Percentiles rank a stretch among this genome's conserved stretches.
Evolutionary conservation across 2,113 vertebrate species (phyloP).

Genomic region (Elachura formosa): DNA sequence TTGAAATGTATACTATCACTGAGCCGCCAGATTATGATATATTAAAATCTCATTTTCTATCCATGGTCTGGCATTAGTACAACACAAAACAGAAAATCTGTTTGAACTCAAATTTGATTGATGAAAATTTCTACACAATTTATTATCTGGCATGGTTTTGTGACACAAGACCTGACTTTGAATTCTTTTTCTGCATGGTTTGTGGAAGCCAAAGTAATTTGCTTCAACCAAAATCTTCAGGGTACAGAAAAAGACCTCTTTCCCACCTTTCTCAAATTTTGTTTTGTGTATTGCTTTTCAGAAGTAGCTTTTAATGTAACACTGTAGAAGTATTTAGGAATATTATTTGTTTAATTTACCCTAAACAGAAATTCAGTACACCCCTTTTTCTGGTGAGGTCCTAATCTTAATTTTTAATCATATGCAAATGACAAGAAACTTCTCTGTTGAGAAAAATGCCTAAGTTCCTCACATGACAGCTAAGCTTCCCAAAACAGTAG

Average conservation of each 20-base stretch:
- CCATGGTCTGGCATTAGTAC: not conserved
- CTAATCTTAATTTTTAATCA: not conserved
- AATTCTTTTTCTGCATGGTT: not conserved
- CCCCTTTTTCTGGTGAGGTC: not conserved
- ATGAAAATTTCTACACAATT: not conserved
- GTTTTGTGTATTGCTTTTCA: not conserved
- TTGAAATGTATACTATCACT: not conserved
- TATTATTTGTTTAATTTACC: not conserved
- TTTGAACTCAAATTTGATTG: not conserved
- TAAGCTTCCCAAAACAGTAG: not conserved
- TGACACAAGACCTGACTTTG: not conserved
- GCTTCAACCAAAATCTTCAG: not conserved
- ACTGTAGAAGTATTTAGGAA: not conserved
- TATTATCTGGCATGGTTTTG: not conserved
- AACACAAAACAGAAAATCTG: not conserved
- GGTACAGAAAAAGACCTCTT: not conserved
- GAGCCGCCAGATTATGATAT: not conserved
- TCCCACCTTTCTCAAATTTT: not conserved
- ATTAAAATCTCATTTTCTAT: not conserved
- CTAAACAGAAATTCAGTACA: not conserved
- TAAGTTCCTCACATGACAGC: not conserved
- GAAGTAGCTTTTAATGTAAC: not conserved
- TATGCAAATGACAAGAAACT: constrained; percentile 3
- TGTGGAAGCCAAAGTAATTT: not conserved
- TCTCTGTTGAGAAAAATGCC: not conserved